These are phyloP conservation scores for Patella caerulea DNA, from an alignment of 2,888 invertebrate genomes.

Conservation along the genomic window DNA sequence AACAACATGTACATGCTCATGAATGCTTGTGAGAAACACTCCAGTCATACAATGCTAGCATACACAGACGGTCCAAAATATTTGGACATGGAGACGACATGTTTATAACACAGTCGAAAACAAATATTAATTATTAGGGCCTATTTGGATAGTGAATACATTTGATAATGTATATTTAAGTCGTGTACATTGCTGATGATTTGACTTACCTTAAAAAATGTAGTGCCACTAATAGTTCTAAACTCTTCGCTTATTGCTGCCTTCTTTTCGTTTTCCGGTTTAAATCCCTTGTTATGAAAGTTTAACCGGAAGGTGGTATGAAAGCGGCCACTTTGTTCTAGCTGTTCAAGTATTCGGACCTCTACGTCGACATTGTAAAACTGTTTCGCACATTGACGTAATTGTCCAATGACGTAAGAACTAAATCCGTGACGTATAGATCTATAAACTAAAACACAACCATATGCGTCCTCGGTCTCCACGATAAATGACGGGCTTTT, in stretches of 20 bases:
- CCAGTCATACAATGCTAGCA: no score
- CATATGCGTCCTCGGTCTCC: slow-evolving; percentile 85
- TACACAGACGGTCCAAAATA: no score
- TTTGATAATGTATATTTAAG: no score
- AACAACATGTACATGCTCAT: no score
- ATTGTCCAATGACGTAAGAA: slow-evolving; percentile 77
- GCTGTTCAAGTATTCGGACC: slow-evolving; percentile 72
- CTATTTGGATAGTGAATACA: no score
- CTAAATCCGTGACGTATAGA: slow-evolving; percentile 80
- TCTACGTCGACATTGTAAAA: slow-evolving; percentile 83
- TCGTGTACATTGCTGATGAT: no score
- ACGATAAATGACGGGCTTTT: slow-evolving; percentile 91
- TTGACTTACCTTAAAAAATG: slow-evolving; percentile 42
- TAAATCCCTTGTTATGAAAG: slow-evolving; percentile 88
- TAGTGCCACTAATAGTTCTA: slow-evolving; percentile 18
- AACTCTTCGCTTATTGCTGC: slow-evolving; percentile 1
- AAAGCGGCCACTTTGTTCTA: slow-evolving; percentile 51
- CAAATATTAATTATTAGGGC: no score
- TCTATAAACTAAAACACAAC: slow-evolving; percentile 85
- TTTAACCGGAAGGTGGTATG: slow-evolving; percentile 79
- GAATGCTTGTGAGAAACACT: no score
- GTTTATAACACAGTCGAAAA: no score
- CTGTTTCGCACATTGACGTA: slow-evolving; percentile 87
- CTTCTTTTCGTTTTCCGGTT: slow-evolving; percentile 56
- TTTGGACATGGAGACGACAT: no score